phyloP scores from a whole-genome alignment of 1,140 invertebrate genomes.

The Mylabris phalerata region DNA sequence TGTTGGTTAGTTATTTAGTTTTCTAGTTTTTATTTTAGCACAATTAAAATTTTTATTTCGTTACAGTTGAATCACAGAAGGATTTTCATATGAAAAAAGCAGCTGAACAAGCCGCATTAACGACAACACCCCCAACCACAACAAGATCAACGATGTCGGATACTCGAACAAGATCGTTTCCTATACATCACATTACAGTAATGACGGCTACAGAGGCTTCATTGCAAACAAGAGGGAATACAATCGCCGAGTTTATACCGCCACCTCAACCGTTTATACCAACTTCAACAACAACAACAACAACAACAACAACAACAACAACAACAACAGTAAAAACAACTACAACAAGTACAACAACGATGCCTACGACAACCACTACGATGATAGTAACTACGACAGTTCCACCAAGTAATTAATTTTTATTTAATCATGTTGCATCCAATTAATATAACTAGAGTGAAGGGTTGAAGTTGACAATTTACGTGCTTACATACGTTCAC shows the following conservation, averaged over 20 bases:
- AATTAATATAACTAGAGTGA: conserved; percentile 13
- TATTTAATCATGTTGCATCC: conserved; percentile 15
- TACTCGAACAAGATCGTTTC: conserved; percentile 18
- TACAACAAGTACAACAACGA: conserved; percentile 48
- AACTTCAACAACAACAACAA: conserved; percentile 38
- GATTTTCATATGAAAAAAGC: conserved; percentile 71
- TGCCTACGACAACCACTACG: conserved; percentile 51
- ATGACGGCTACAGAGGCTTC: conserved; percentile 33
- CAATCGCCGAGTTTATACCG: conserved; percentile 34
- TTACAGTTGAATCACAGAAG: conserved; percentile 78
- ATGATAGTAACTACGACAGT: conserved; percentile 61
- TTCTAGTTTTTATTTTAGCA: neutral
- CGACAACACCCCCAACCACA: conserved; percentile 38
- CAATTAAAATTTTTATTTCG: neutral
- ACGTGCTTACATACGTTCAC: neutral
- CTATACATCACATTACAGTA: conserved; percentile 25
- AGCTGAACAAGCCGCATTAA: conserved; percentile 44
- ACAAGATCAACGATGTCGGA: conserved; percentile 37
- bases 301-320: conserved; percentile 43
- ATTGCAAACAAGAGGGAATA: conserved; percentile 28
- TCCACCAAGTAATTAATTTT: conserved; percentile 57
- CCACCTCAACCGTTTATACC: conserved; percentile 35
- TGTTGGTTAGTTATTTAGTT: conserved; percentile 62
- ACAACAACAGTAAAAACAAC: conserved; percentile 48
- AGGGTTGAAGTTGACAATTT: conserved; percentile 1